phyloP scores from a whole-genome alignment of 2,113 vertebrate species.

The Scomber japonicus region DNA sequence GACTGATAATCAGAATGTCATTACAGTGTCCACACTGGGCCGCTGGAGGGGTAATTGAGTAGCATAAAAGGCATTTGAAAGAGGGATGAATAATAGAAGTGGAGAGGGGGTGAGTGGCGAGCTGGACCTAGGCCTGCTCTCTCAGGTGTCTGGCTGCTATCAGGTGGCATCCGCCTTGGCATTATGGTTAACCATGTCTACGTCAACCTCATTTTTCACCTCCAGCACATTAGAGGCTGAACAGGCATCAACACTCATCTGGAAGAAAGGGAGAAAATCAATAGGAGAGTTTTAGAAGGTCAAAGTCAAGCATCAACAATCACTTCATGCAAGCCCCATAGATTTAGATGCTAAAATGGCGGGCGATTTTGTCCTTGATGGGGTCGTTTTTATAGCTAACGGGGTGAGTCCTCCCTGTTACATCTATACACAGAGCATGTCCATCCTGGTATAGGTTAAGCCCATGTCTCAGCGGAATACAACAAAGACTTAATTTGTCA shows the following conservation, averaged over 20 bases:
- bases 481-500: slow-evolving; percentile 59
- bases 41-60: slow-evolving; percentile 94
- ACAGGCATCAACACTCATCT: slow-evolving; percentile 67
- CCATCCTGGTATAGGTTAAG: slow-evolving; percentile 60
- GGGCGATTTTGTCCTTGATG: slow-evolving; percentile 65
- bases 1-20: slow-evolving; percentile 99
- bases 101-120: slow-evolving; percentile 71
- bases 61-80: slow-evolving; percentile 86
- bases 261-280: slow-evolving; percentile 67
- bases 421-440: slow-evolving; percentile 56
- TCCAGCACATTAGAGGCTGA: slow-evolving; percentile 63
- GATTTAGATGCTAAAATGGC: slow-evolving; percentile 64
- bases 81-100: slow-evolving; percentile 83
- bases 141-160: slow-evolving; percentile 84
- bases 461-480: slow-evolving; percentile 48
- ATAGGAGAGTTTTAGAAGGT: slow-evolving; percentile 79
- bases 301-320: slow-evolving; percentile 79
- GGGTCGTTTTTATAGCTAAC: slow-evolving; percentile 21
- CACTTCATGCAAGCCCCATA: slow-evolving; percentile 54
- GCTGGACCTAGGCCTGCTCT: slow-evolving; percentile 76
- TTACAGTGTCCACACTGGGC: slow-evolving; percentile 93
- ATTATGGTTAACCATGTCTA: slow-evolving; percentile 75
- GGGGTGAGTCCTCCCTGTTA: slow-evolving; percentile 12
- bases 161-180: slow-evolving; percentile 73
- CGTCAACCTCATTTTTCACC: slow-evolving; percentile 71